phyloP scores from a whole-genome alignment of 2,888 invertebrate genomes.

The Caenorhabditis imperialis region DNA sequence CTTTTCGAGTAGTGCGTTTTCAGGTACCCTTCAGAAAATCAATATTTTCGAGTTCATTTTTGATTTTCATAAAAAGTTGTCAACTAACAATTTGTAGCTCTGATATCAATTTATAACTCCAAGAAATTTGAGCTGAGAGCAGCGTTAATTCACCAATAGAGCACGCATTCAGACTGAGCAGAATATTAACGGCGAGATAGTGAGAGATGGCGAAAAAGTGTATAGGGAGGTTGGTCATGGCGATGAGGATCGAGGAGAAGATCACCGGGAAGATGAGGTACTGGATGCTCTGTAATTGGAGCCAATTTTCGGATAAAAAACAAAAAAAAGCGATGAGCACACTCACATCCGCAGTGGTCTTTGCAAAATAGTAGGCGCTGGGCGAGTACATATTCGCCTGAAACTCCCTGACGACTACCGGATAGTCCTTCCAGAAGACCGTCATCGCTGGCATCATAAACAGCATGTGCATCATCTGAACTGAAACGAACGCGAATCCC shows the following conservation, averaged over 20 bases:
- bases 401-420: constrained; percentile 91
- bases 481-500: constrained; percentile 89
- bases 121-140: too few relatives aligned
- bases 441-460: constrained; percentile 92
- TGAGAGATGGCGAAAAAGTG: constrained; percentile 5
- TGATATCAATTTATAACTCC: too few relatives aligned
- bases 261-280: constrained; percentile 88
- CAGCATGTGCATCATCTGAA: constrained; percentile 94
- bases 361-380: constrained; percentile 88
- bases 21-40: too few relatives aligned
- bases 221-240: constrained; percentile 84
- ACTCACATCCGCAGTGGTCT: constrained; percentile 85
- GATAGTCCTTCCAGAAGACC: constrained; percentile 91
- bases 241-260: constrained; percentile 88
- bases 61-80: too few relatives aligned
- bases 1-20: too few relatives aligned
- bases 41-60: too few relatives aligned
- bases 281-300: constrained; percentile 83
- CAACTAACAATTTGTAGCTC: too few relatives aligned
- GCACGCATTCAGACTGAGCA: constrained; percentile 46
- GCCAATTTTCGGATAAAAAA: background rate
- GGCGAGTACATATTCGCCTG: constrained; percentile 91
- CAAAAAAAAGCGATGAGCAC: background rate
- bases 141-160: constrained; percentile 41
- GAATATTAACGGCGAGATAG: constrained; percentile 29